Conservation (phyloP, 2,888 invertebrate species). For the Perizoma affinitatum region DNA sequence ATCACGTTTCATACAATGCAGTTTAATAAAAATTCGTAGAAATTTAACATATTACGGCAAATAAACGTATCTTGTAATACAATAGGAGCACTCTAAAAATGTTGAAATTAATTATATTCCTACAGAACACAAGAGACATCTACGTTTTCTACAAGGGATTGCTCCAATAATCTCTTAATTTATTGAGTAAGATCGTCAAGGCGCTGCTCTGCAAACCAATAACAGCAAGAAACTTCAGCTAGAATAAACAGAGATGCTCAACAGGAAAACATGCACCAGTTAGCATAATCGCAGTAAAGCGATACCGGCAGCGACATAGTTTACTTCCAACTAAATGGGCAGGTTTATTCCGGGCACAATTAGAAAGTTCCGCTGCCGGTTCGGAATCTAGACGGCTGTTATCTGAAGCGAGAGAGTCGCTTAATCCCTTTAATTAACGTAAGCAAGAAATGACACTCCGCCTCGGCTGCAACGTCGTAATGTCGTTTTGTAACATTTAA, state of each 20-base stretch:
- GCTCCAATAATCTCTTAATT: no score
- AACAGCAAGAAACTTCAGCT: slow-evolving; percentile 13
- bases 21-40: slow-evolving; percentile 1
- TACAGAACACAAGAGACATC: no score
- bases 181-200: slow-evolving; percentile 1
- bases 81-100: background rate
- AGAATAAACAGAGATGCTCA: slow-evolving; percentile 16
- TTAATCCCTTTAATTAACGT: slow-evolving; percentile 72
- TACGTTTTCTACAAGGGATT: no score
- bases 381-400: slow-evolving; percentile 54
- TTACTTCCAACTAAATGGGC: slow-evolving; percentile 43
- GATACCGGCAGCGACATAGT: slow-evolving; percentile 35
- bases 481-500: slow-evolving; percentile 31
- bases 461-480: slow-evolving; percentile 34
- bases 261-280: slow-evolving; percentile 23
- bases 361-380: slow-evolving; percentile 53
- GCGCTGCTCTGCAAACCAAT: slow-evolving; percentile 5
- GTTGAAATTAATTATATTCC: no score
- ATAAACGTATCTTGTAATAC: background rate
- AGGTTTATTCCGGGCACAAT: slow-evolving; percentile 55
- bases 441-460: slow-evolving; percentile 55
- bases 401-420: slow-evolving; percentile 52
- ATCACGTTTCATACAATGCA: slow-evolving; percentile 22
- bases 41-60: slow-evolving; percentile 1
- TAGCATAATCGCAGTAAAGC: slow-evolving; percentile 27